Conservation (phyloP, 1,140 invertebrate species). For the Papilio xuthus region DNA sequence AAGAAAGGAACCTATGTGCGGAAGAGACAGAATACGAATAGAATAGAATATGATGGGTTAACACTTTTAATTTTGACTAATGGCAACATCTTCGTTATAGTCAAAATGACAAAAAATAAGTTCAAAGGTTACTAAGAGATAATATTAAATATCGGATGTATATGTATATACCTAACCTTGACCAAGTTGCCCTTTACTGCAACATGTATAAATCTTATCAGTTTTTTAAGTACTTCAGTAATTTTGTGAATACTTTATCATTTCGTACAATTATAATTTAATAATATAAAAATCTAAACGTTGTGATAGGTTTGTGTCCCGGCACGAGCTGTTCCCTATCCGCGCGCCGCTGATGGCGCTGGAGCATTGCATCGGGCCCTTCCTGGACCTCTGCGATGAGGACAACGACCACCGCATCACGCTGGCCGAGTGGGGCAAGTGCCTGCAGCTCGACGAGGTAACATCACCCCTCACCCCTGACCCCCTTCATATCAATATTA, state of each 20-base stretch:
- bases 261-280: not conserved
- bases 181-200: not conserved
- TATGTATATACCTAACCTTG: not conserved
- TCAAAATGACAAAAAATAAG: not conserved
- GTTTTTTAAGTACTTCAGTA: not conserved
- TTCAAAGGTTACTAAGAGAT: not conserved
- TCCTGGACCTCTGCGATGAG: constrained; percentile 93
- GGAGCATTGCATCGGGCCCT: constrained; percentile 97
- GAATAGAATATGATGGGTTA: not conserved
- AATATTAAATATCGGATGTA: not conserved
- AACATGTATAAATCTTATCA: not conserved
- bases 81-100: not conserved
- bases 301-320: constrained; percentile 87
- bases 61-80: no score
- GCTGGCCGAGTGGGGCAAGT: constrained; percentile 95
- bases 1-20: not conserved
- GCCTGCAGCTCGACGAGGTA: constrained; percentile 88
- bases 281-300: not conserved
- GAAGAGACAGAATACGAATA: not conserved
- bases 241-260: not conserved
- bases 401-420: constrained; percentile 95
- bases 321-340: constrained; percentile 97
- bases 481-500: not conserved
- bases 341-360: constrained; percentile 94
- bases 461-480: not conserved